Evolutionary conservation across 2,113 vertebrate species (phyloP).

Genomic region (Bubalus kerabau): DNA sequence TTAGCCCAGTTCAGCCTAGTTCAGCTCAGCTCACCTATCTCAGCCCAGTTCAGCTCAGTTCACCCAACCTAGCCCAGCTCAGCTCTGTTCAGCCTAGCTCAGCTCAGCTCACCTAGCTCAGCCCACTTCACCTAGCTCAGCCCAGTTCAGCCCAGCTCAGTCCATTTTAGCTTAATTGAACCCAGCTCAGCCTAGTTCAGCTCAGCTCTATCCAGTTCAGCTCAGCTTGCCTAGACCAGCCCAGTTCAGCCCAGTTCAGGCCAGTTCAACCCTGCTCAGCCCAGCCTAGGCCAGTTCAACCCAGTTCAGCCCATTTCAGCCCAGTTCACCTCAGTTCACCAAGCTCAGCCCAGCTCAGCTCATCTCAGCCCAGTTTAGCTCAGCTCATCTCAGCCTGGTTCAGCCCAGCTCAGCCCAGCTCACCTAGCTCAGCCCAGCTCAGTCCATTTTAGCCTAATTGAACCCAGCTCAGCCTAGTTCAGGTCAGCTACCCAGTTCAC

Average conservation of each 20-base stretch:
- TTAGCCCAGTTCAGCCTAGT: fast-evolving
- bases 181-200: fast-evolving
- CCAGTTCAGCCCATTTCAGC: fast-evolving
- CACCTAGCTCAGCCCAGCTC: fast-evolving
- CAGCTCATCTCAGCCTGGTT: not conserved
- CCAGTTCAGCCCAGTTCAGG: fast-evolving
- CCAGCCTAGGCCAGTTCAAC: not conserved
- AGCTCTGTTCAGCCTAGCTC: fast-evolving
- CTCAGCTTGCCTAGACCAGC: fast-evolving
- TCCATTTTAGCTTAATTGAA: no score
- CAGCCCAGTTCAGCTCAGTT: fast-evolving
- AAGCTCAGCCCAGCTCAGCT: fast-evolving
- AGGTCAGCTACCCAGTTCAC: fast-evolving
- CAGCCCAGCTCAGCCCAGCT: fast-evolving
- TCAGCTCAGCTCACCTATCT: fast-evolving
- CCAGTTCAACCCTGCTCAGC: fast-evolving
- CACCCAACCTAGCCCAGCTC: no score
- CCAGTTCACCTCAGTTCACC: fast-evolving
- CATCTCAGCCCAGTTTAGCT: fast-evolving
- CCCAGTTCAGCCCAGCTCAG: fast-evolving
- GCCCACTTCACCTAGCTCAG: fast-evolving
- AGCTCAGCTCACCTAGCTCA: fast-evolving
- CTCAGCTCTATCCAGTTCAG: fast-evolving
- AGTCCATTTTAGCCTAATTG: not conserved
- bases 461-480: fast-evolving